phyloP scores from a whole-genome alignment of 1,140 invertebrate species.

The Eulimnadia texana region DNA sequence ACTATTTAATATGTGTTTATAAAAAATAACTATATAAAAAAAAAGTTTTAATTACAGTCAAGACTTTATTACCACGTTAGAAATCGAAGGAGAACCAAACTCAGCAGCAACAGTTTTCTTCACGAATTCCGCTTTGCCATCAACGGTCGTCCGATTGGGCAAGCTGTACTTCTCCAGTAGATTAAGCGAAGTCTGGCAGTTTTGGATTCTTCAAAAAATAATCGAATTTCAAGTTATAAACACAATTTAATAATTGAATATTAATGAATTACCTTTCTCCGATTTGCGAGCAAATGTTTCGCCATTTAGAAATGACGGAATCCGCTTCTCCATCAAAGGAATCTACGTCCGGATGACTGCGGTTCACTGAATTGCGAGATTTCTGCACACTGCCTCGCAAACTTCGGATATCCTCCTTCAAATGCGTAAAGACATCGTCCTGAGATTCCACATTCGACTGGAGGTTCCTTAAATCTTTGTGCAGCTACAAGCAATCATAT shows the following conservation, averaged over 20 bases:
- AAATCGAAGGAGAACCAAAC: not conserved
- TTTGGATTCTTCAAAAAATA: conserved; percentile 46
- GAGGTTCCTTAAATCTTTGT: conserved; percentile 57
- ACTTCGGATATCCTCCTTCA: not conserved
- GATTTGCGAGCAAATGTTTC: not conserved
- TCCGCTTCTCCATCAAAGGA: conserved; percentile 65
- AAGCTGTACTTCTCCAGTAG: conserved; percentile 72
- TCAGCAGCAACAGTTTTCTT: not conserved
- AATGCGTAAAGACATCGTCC: conserved; percentile 31
- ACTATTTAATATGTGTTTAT: too few relatives aligned
- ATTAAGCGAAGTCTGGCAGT: conserved; percentile 68
- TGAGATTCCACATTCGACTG: conserved; percentile 68
- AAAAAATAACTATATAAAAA: not conserved
- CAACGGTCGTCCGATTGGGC: conserved; percentile 56
- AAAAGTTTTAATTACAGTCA: not conserved
- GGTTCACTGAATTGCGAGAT: conserved; percentile 19
- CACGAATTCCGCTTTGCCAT: not conserved
- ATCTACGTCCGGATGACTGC: conserved; percentile 70
- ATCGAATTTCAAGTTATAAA: not conserved
- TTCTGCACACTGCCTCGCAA: not conserved
- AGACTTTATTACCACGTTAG: not conserved
- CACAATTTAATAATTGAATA: too few relatives aligned
- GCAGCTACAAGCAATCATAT: conserved; percentile 32
- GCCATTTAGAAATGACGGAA: not conserved
- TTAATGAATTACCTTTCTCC: not conserved